phyloP scores from a whole-genome alignment of 2,113 vertebrate genomes.

The Neolamprologus devosi region DNA sequence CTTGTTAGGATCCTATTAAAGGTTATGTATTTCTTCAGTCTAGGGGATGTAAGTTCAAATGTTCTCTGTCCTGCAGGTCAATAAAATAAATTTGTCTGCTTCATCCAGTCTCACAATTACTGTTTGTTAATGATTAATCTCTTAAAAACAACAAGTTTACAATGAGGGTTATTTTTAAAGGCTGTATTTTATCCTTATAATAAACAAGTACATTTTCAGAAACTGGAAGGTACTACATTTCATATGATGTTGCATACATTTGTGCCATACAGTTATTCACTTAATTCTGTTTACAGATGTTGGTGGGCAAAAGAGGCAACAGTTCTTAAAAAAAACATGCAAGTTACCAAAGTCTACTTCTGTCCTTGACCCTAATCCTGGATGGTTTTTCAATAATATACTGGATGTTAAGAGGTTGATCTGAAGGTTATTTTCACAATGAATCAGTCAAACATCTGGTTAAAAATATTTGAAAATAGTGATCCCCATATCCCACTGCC shows the following conservation, averaged over 20 bases:
- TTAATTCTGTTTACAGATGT: background rate
- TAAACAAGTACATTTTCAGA: background rate
- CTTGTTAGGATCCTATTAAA: background rate
- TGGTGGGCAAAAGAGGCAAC: background rate
- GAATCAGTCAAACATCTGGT: background rate
- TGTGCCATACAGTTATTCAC: background rate
- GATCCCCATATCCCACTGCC: background rate
- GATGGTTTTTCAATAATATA: background rate
- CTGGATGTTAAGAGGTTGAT: background rate
- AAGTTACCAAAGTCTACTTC: background rate
- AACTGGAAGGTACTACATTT: background rate
- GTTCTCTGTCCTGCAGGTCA: background rate
- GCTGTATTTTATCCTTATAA: background rate
- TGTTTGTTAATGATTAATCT: background rate
- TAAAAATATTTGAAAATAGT: background rate
- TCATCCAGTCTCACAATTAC: background rate
- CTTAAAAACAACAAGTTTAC: background rate
- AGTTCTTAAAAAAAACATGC: background rate
- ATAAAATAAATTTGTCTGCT: background rate
- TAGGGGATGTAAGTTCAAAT: background rate
- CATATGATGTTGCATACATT: background rate
- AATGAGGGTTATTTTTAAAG: background rate
- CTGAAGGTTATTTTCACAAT: background rate
- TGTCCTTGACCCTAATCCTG: background rate
- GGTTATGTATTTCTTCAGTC: background rate